Percentiles rank a stretch among this genome's conserved stretches.
phyloP scores from a whole-genome alignment of 2,113 vertebrate species.

The Phalacrocorax carbo region DNA sequence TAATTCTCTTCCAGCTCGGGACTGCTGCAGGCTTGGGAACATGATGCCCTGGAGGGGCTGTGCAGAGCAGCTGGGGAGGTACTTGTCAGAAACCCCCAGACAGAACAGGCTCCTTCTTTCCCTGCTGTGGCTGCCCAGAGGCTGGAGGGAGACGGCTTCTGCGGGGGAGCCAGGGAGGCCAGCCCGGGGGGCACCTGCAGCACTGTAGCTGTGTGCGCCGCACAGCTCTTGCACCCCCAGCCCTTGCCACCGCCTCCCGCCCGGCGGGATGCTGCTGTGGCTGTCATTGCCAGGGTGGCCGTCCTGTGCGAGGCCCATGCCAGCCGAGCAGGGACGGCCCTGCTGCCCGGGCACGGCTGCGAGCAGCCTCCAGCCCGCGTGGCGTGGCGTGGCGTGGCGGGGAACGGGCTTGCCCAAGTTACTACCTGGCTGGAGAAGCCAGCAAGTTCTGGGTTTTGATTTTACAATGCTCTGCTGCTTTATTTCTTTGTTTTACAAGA shows the following conservation, averaged over 20 bases:
- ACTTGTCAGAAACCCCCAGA: accelerated
- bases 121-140: neutral
- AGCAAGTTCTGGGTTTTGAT: neutral
- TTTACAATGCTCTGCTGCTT: neutral
- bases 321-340: too few relatives aligned
- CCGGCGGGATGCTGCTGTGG: neutral
- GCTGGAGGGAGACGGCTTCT: neutral
- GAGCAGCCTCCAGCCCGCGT: neutral
- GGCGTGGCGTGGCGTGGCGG: accelerated
- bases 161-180: neutral
- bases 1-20: neutral
- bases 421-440: neutral
- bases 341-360: accelerated
- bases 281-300: accelerated
- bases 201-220: accelerated
- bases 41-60: neutral
- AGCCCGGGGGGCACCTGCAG: neutral
- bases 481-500: neutral
- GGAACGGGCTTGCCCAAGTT: neutral
- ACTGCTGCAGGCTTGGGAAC: accelerated
- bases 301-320: accelerated
- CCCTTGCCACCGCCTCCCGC: neutral
- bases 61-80: too few relatives aligned
- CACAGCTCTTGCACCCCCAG: too few relatives aligned
- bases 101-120: neutral